Evolutionary conservation across 2,888 invertebrate species (phyloP), one percentile per base, ranked within the genome.

Genomic region (Dorcus hopei): DNA sequence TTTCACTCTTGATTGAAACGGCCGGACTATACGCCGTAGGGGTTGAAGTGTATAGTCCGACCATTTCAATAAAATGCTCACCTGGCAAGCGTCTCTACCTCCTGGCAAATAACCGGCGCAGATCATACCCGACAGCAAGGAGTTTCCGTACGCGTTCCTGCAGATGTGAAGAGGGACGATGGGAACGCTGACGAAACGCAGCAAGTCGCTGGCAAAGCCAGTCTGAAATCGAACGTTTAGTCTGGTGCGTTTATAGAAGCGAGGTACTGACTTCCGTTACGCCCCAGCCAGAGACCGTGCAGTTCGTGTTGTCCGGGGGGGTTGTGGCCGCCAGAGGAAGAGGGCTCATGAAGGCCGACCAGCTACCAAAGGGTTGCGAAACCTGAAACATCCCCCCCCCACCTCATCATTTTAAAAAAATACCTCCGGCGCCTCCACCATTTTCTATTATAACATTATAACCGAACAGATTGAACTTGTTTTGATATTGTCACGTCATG

Each of bases 41-140:
- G 14, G 26, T 26, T 5, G 26, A 33, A 5, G 26, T 5, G 0
- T 33, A 33, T 7, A 33, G 6, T 33, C 6, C 3, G 26, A 33
- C 7, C 26, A 33, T 33, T 33, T 1, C 26, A 33, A 7, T 7
- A 33, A 33, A 6, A 7, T 2, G 2, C 19, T 33, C 56, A 65
- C 65, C 54, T 64, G 61, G 14, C 66, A 66, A n/a, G 65, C 58
- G 48, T 66, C 66, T 45, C 52, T 64, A 49, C 53, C 59, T 1
- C 65, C 64, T 48, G 43, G 39, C 26, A 54, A 19, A 9, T 52
- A 57, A 23, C 64, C 66, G 49, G 66, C 65, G 26, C 66, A 66
- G 9, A 66, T 9, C 64, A 62, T 66, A n/a, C 63, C 64, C 38
- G 23, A n/a, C 16, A 41, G 47, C 14, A 65, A 48, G 16, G 40